These are phyloP conservation scores for Fulmarus glacialis DNA, from an alignment of 2,113 vertebrate genomes.

Conservation along the genomic window DNA sequence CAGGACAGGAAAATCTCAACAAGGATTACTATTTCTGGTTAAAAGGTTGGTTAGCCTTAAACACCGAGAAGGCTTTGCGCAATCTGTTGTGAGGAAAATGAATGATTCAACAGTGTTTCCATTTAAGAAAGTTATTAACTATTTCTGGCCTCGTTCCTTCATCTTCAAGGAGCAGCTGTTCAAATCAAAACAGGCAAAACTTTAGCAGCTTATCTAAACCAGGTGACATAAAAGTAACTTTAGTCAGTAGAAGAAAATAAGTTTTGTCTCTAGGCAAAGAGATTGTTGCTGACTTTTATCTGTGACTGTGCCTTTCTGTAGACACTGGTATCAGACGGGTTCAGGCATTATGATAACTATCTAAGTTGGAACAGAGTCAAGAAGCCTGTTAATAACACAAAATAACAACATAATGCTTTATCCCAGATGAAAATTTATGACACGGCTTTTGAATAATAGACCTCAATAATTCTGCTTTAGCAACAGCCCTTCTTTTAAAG, in stretches of 20 bases:
- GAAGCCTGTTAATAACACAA: background rate
- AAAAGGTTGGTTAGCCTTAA: background rate
- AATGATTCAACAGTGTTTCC: constrained; percentile 17
- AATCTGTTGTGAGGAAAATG: background rate
- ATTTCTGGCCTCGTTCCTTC: constrained; percentile 21
- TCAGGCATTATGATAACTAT: background rate
- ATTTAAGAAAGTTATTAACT: constrained; percentile 36
- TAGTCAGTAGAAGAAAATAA: background rate
- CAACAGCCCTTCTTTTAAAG: background rate
- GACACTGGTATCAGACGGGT: background rate
- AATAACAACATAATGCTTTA: background rate
- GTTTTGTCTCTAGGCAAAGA: constrained; percentile 5
- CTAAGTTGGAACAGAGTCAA: background rate
- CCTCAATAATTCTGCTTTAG: background rate
- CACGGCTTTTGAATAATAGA: background rate
- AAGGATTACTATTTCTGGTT: background rate
- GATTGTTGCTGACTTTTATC: background rate
- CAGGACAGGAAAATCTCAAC: background rate
- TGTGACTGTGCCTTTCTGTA: background rate
- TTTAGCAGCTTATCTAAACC: constrained; percentile 38
- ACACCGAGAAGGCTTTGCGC: background rate
- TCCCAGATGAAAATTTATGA: background rate
- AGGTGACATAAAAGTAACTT: constrained; percentile 28
- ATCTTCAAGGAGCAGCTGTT: constrained; percentile 35
- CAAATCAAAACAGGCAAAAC: background rate